These are phyloP conservation scores for Nesometra sesokonis DNA, from an alignment of 35 echinoderm and acorn worm genomes.

Conservation along the genomic window DNA sequence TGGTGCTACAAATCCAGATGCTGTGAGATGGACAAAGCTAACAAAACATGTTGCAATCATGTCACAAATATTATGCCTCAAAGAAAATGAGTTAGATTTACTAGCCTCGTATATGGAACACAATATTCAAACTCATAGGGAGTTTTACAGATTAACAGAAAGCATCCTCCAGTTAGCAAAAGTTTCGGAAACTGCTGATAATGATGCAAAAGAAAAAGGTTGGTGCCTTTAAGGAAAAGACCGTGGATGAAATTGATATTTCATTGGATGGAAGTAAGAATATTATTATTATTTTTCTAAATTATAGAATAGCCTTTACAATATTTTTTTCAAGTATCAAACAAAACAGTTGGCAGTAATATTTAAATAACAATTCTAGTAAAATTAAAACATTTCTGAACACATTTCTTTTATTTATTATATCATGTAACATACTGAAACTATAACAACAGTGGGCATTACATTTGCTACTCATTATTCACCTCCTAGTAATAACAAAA, in stretches of 20 bases:
- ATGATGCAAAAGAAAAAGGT: constrained; percentile 22
- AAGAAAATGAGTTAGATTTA: background rate
- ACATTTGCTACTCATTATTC: too few species aligned
- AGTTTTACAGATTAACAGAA: background rate
- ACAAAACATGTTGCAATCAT: background rate
- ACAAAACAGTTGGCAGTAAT: too few species aligned
- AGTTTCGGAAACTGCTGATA: constrained; percentile 19
- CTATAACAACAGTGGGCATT: too few species aligned
- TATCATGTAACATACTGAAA: too few species aligned
- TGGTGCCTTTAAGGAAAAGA: constrained; percentile 7
- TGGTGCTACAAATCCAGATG: background rate
- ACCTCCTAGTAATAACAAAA: too few species aligned
- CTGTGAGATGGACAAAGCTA: background rate
- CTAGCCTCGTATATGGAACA: background rate
- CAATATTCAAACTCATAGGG: background rate
- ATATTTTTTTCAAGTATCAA: too few species aligned
- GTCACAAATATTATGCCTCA: background rate
- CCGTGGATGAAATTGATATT: constrained; percentile 27
- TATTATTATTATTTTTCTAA: too few species aligned
- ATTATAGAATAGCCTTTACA: too few species aligned
- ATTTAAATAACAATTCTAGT: too few species aligned
- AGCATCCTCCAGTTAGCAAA: background rate
- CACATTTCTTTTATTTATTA: too few species aligned
- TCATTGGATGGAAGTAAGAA: constrained; percentile 10
- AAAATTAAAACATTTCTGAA: too few species aligned